These are phyloP conservation scores for Paratilapia polleni DNA, from an alignment of 2,113 vertebrate genomes.

Conservation along the genomic window DNA sequence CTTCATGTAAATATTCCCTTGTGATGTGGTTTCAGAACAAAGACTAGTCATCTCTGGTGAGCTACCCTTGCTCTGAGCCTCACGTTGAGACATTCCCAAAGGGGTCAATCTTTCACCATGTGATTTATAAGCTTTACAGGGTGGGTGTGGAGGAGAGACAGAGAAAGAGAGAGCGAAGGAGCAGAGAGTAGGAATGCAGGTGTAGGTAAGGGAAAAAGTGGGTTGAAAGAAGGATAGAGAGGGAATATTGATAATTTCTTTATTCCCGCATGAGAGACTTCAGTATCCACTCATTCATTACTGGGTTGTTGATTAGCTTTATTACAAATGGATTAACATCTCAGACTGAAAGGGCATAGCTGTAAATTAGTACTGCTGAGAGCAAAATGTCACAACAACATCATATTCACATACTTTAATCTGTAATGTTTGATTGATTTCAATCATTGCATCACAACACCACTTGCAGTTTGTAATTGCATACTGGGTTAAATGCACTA, in stretches of 20 bases:
- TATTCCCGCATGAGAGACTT: not conserved
- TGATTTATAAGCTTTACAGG: conserved; percentile 70
- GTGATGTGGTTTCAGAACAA: conserved; percentile 51
- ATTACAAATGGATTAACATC: conserved; percentile 19
- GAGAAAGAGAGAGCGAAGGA: not conserved
- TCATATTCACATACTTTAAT: not conserved
- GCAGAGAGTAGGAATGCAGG: not conserved
- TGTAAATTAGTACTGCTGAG: not conserved
- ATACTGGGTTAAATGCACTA: conserved; percentile 2
- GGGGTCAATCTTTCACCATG: conserved; percentile 65
- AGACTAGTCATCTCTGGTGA: conserved; percentile 57
- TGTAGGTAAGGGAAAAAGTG: not conserved
- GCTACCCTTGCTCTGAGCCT: conserved; percentile 55
- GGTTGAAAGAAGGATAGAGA: not conserved
- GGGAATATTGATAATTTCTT: not conserved
- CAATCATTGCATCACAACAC: conserved; percentile 5
- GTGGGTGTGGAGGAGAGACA: not conserved
- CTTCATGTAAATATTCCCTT: conserved; percentile 72
- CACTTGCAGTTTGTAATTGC: conserved; percentile 10
- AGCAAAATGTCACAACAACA: not conserved
- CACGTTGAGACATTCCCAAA: conserved; percentile 60
- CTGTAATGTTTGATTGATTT: not conserved
- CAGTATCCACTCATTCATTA: conserved; percentile 8
- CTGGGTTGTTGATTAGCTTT: conserved; percentile 4
- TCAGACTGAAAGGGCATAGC: not conserved